phyloP scores from a whole-genome alignment of 2,113 vertebrate genomes.

The Acanthisitta chloris region DNA sequence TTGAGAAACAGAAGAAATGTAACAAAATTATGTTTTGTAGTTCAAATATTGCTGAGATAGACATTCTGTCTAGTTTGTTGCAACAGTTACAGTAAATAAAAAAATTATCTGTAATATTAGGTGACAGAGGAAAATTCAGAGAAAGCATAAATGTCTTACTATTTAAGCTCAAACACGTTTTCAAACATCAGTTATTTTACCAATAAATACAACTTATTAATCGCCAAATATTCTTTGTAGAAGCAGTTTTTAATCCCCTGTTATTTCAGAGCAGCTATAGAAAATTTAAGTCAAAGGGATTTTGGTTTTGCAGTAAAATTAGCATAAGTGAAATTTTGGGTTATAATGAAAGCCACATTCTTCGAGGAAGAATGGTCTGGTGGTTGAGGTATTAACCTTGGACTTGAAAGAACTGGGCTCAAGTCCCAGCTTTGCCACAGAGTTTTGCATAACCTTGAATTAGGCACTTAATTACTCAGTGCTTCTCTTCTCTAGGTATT shows the following conservation, averaged over 20 bases:
- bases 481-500: background rate
- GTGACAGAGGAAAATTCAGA: background rate
- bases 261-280: background rate
- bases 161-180: background rate
- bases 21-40: background rate
- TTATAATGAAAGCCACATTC: background rate
- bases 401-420: background rate
- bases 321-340: background rate
- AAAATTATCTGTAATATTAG: background rate
- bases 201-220: background rate
- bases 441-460: slow-evolving; percentile 9
- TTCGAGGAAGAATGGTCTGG: background rate
- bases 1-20: background rate
- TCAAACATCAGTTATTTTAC: background rate
- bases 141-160: background rate
- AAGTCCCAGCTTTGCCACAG: background rate
- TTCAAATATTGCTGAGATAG: background rate
- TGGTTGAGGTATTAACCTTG: background rate
- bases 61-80: background rate
- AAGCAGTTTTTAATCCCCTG: background rate
- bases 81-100: background rate
- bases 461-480: background rate
- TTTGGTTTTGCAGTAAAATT: background rate
- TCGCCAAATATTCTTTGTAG: background rate
- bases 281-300: background rate